phyloP scores from a whole-genome alignment of 2,888 invertebrate species.

The Aethes cnicana region DNA sequence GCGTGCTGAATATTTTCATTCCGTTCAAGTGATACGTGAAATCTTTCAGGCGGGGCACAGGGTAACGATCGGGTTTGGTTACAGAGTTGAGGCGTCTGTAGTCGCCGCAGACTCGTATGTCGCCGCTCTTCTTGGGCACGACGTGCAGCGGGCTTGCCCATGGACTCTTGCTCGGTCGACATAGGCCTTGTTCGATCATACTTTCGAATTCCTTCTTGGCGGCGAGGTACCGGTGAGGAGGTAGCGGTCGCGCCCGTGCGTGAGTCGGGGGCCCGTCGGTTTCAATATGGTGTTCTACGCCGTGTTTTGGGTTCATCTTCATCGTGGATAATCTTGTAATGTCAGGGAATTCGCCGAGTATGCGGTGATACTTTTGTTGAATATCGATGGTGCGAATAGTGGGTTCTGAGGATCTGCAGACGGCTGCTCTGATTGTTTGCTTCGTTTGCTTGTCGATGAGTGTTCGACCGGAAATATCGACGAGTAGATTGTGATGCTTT shows the following conservation, averaged over 20 bases:
- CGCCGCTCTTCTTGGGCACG: conserved; percentile 22
- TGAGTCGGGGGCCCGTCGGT: not conserved
- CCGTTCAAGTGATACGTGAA: conserved; percentile 34
- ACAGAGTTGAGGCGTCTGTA: conserved; percentile 42
- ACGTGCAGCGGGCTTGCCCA: conserved; percentile 28
- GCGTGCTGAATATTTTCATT: not conserved
- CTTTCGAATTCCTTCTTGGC: not conserved
- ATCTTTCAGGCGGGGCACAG: conserved; percentile 40
- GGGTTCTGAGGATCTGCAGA: not conserved
- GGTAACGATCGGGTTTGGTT: conserved; percentile 48
- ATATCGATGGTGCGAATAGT: not conserved
- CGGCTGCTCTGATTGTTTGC: not conserved
- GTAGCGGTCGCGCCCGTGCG: not conserved
- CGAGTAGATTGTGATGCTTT: not conserved
- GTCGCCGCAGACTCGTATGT: conserved; percentile 13
- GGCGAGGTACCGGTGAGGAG: not conserved
- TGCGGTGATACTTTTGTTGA: not conserved
- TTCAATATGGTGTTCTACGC: not conserved
- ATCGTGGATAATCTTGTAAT: not conserved
- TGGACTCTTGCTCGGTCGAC: conserved; percentile 19
- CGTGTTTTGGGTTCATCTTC: not conserved
- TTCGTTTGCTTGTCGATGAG: not conserved
- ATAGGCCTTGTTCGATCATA: not conserved
- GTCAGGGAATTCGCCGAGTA: not conserved
- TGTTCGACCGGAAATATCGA: not conserved